Evolutionary conservation across 2,797 vertebrate genomes (phyloP).

Genomic region (Scolopax rusticola): DNA sequence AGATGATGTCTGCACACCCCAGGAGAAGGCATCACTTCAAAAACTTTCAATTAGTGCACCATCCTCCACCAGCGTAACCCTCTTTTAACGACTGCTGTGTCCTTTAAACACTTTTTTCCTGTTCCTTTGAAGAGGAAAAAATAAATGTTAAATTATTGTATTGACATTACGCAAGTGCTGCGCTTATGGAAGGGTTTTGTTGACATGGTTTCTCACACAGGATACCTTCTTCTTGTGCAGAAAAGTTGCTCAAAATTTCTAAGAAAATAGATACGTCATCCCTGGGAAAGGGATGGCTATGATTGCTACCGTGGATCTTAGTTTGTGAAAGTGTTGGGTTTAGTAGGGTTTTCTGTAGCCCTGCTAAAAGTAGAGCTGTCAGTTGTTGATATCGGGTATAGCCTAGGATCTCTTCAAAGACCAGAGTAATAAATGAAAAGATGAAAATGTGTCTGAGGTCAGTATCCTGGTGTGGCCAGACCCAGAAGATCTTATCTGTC

Average conservation of each 20-base stretch:
- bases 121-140: conserved; percentile 52
- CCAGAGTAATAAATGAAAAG: not conserved
- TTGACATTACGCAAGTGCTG: not conserved
- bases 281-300: not conserved
- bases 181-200: conserved; percentile 19
- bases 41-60: not conserved
- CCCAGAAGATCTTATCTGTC: not conserved
- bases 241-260: not conserved
- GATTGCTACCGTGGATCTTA: not conserved
- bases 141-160: conserved; percentile 39
- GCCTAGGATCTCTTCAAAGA: not conserved
- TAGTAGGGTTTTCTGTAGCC: not conserved
- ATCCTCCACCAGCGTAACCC: not conserved
- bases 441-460: not conserved
- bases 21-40: conserved; percentile 18
- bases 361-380: not conserved
- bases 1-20: not conserved
- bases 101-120: conserved; percentile 56
- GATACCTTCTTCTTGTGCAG: not conserved
- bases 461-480: not conserved
- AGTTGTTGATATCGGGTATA: not conserved
- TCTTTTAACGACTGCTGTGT: not conserved
- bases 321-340: not conserved
- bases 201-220: not conserved
- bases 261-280: not conserved